A percentile compares a stretch with the other conserved stretches of the same genome.
phyloP scores from a whole-genome alignment of 2,888 invertebrate genomes.

The Erynnis tages region DNA sequence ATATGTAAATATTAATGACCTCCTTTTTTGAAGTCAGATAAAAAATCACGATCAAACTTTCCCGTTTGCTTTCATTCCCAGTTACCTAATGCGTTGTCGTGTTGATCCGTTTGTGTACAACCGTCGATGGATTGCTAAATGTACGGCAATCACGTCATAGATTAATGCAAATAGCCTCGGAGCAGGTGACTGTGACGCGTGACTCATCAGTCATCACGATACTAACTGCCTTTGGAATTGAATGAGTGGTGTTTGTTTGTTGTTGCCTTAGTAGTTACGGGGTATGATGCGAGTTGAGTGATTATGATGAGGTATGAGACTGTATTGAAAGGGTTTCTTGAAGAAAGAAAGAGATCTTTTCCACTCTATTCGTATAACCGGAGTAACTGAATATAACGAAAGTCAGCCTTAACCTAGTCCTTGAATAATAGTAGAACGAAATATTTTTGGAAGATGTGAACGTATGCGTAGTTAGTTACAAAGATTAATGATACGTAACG shows the following conservation, averaged over 20 bases:
- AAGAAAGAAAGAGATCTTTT: no score
- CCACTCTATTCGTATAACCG: no score
- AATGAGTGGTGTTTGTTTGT: conserved; percentile 5
- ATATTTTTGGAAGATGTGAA: no score
- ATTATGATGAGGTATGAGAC: not conserved
- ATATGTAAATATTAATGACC: no score
- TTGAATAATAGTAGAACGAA: no score
- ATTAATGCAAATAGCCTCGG: conserved; percentile 15
- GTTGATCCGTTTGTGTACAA: conserved; percentile 22
- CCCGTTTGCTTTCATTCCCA: conserved; percentile 15
- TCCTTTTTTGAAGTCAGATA: no score
- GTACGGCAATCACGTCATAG: conserved; percentile 7
- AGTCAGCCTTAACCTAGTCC: no score
- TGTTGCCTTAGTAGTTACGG: conserved; percentile 7
- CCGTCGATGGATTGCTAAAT: conserved; percentile 23
- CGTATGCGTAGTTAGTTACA: no score
- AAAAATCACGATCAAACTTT: conserved; percentile 12
- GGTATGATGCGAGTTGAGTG: not conserved
- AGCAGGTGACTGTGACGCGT: conserved; percentile 18
- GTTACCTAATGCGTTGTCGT: conserved; percentile 20
- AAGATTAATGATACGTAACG: no score
- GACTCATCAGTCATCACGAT: conserved; percentile 10
- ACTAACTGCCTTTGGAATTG: conserved; percentile 2
- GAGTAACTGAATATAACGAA: no score
- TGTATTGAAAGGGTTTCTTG: no score